These are phyloP conservation scores for Stenichneumon culpator DNA, from an alignment of 2,888 invertebrate species.

Conservation along the genomic window DNA sequence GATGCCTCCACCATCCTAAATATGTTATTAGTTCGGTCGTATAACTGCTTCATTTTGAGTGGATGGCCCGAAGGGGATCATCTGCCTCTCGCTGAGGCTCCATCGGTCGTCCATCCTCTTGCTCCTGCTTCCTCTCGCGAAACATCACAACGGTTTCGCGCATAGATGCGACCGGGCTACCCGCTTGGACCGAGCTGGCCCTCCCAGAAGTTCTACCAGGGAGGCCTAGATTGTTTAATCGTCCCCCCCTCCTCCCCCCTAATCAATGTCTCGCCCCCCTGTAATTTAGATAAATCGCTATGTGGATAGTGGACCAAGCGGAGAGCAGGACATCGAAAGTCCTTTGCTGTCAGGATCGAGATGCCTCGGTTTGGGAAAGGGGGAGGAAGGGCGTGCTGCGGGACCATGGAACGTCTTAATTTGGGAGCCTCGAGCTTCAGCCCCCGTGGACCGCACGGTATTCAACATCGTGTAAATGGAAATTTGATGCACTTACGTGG, in stretches of 20 bases:
- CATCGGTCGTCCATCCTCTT: slow-evolving; percentile 41
- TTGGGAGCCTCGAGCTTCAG: slow-evolving; percentile 70
- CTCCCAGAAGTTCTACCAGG: slow-evolving; percentile 84
- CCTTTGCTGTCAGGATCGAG: slow-evolving; percentile 40
- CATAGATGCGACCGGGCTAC: slow-evolving; percentile 64
- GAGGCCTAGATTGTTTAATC: slow-evolving; percentile 85
- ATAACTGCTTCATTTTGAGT: slow-evolving; percentile 85
- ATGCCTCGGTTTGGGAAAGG: slow-evolving; percentile 29
- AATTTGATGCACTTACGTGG: slow-evolving; percentile 70
- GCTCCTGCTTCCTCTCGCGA: slow-evolving; percentile 72
- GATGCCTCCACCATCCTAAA: slow-evolving; percentile 82
- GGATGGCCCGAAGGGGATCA: slow-evolving; percentile 84
- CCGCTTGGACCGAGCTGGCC: slow-evolving; percentile 69
- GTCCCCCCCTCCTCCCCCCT: slow-evolving; percentile 80
- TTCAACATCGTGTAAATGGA: slow-evolving; percentile 68
- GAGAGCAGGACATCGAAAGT: slow-evolving; percentile 62
- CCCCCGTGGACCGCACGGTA: slow-evolving; percentile 32
- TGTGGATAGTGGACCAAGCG: slow-evolving; percentile 74
- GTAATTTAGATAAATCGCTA: slow-evolving; percentile 83
- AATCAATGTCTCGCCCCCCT: slow-evolving; percentile 83
- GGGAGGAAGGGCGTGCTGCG: slow-evolving; percentile 55
- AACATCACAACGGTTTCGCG: slow-evolving; percentile 70
- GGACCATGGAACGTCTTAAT: slow-evolving; percentile 77
- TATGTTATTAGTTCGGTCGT: slow-evolving; percentile 85
- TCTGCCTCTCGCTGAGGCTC: slow-evolving; percentile 75